phyloP scores from a whole-genome alignment of 2,888 invertebrate genomes.

The Philhelius pedissequus region DNA sequence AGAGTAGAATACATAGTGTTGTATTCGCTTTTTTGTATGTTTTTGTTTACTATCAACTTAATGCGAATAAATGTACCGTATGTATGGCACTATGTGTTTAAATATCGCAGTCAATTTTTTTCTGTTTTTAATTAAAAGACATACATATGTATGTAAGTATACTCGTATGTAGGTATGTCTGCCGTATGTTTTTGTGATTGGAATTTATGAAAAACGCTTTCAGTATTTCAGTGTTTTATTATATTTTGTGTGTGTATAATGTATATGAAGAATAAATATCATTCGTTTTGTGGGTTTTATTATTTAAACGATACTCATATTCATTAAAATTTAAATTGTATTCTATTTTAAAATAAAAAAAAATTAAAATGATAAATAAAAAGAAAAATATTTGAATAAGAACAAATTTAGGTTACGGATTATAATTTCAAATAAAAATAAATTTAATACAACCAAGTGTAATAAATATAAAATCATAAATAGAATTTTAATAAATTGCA shows the following conservation, averaged over 20 bases:
- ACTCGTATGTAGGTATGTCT: not conserved
- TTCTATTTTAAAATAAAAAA: not conserved
- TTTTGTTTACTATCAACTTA: conserved; percentile 8
- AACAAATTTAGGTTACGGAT: not conserved
- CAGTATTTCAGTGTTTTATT: not conserved
- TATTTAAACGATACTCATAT: not conserved
- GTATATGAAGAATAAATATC: not conserved
- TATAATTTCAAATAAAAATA: not conserved
- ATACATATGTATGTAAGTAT: not conserved
- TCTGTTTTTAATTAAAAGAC: conserved; percentile 25
- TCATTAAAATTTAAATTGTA: not conserved
- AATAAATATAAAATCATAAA: not conserved
- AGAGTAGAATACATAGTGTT: not conserved
- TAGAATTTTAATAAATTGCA: not conserved
- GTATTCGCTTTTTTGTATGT: not conserved
- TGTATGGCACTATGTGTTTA: not conserved
- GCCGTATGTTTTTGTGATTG: not conserved
- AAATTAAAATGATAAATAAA: not conserved
- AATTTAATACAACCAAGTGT: not conserved
- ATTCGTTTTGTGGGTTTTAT: not conserved
- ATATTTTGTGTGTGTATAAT: not conserved
- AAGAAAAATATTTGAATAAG: not conserved
- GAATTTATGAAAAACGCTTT: conserved; percentile 11
- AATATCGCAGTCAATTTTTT: conserved; percentile 15
- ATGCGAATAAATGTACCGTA: conserved; percentile 14